phyloP scores from a whole-genome alignment of 1,140 invertebrate genomes.

The Glomeris maerens region DNA sequence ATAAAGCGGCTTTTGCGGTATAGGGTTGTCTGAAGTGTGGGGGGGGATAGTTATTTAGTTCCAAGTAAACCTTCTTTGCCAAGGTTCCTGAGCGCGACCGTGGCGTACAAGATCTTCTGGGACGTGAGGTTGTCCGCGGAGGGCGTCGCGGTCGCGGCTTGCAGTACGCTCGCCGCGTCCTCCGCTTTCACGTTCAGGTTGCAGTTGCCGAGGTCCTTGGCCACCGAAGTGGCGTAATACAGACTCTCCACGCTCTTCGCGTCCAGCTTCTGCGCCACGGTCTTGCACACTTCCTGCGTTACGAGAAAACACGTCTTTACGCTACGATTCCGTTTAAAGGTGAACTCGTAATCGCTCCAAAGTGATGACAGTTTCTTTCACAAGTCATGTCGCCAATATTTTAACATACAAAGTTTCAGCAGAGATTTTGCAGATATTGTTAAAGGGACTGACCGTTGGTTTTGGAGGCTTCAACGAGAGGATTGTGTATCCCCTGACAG shows the following conservation, averaged over 20 bases:
- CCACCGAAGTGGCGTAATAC: constrained; percentile 38
- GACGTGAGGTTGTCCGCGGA: constrained; percentile 28
- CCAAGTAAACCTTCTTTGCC: constrained; percentile 14
- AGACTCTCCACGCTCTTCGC: constrained; percentile 35
- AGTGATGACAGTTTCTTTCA: too few relatives aligned
- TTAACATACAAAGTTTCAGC: constrained; percentile 22
- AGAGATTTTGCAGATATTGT: constrained; percentile 2
- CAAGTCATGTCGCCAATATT: too few relatives aligned
- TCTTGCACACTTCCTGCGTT: constrained; percentile 43
- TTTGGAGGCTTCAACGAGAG: too few relatives aligned
- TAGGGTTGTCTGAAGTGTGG: constrained; percentile 59
- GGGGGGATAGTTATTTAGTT: constrained; percentile 42
- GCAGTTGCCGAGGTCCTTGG: constrained; percentile 36
- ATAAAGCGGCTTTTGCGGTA: too few relatives aligned
- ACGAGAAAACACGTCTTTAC: too few relatives aligned
- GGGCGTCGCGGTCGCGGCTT: constrained; percentile 33
- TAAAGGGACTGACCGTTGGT: constrained; percentile 2
- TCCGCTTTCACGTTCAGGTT: constrained; percentile 21
- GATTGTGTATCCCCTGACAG: too few relatives aligned
- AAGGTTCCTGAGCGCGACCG: constrained; percentile 29
- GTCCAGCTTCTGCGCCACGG: constrained; percentile 30
- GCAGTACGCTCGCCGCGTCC: constrained; percentile 27
- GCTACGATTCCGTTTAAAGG: too few relatives aligned
- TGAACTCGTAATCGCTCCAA: too few relatives aligned
- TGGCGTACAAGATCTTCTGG: constrained; percentile 29